phyloP scores from a whole-genome alignment of 2,888 invertebrate genomes.

The Corythucha ciliata region DNA sequence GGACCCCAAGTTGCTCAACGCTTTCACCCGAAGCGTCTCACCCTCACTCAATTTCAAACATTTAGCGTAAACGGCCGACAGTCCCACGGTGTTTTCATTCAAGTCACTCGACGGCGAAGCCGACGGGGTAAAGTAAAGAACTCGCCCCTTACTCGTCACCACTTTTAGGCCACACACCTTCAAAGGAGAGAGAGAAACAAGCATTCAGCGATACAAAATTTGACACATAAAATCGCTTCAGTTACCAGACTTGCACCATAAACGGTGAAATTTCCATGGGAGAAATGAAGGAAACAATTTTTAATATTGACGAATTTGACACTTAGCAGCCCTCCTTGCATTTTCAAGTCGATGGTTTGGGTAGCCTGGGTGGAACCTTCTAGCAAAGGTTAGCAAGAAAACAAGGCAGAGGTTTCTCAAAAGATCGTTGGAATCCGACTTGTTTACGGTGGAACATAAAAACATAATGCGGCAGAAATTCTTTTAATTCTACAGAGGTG shows the following conservation, averaged over 20 bases:
- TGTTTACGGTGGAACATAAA: too few relatives aligned
- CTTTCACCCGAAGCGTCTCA: constrained; percentile 49
- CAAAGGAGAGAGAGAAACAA: too few relatives aligned
- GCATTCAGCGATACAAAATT: too few relatives aligned
- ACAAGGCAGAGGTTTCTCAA: too few relatives aligned
- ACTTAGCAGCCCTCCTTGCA: background rate
- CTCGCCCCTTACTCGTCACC: constrained; percentile 5
- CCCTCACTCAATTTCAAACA: constrained; percentile 51
- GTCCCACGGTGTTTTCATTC: constrained; percentile 42
- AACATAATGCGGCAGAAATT: too few relatives aligned
- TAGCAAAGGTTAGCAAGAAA: too few relatives aligned
- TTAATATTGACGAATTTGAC: background rate
- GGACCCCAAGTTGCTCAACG: constrained; percentile 46
- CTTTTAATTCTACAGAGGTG: too few relatives aligned
- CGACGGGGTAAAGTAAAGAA: constrained; percentile 24
- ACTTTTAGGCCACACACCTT: constrained; percentile 23
- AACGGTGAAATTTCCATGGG: too few relatives aligned
- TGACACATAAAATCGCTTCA: constrained; percentile 1
- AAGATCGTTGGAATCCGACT: too few relatives aligned
- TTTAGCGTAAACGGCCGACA: constrained; percentile 52
- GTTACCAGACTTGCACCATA: too few relatives aligned
- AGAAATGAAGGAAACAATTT: constrained; percentile 1
- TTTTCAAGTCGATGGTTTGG: too few relatives aligned
- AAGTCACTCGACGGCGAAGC: constrained; percentile 14
- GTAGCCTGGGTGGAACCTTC: too few relatives aligned